Evolutionary conservation across 2,888 invertebrate species (phyloP).

Genomic region (Nomada goodeniana): DNA sequence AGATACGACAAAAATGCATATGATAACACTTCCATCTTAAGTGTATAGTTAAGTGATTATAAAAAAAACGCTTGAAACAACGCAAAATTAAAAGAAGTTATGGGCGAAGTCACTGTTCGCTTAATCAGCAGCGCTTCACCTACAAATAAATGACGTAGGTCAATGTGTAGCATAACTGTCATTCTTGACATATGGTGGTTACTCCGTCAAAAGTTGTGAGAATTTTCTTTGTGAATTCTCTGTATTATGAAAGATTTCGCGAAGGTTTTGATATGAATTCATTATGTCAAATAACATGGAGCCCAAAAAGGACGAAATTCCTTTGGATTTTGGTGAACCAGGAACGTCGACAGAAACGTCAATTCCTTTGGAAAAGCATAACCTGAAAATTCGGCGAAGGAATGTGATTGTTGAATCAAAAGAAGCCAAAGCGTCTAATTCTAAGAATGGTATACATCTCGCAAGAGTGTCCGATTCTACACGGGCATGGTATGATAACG

Average conservation of each 20-base stretch:
- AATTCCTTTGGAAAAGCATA: conserved; percentile 63
- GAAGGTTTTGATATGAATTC: conserved; percentile 45
- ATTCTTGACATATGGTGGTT: conserved; percentile 51
- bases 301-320: conserved; percentile 50
- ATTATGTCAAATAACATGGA: conserved; percentile 46
- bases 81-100: not conserved
- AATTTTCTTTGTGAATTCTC: conserved; percentile 42
- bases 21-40: not conserved
- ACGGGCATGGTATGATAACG: conserved; percentile 60
- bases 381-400: conserved; percentile 68
- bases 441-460: conserved; percentile 41
- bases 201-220: conserved; percentile 1
- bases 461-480: conserved; percentile 53
- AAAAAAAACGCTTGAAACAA: not conserved
- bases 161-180: conserved; percentile 54
- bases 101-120: conserved; percentile 31
- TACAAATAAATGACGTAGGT: conserved; percentile 13
- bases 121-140: conserved; percentile 1
- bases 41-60: not conserved
- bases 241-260: conserved; percentile 39
- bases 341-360: conserved; percentile 42
- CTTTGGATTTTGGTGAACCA: conserved; percentile 32
- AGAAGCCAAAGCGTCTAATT: conserved; percentile 10
- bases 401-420: conserved; percentile 56
- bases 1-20: not conserved